Percentiles rank a stretch among this genome's conserved stretches.
Evolutionary conservation across 2,888 invertebrate species (phyloP).

Genomic region (Ennomos quercinarius): DNA sequence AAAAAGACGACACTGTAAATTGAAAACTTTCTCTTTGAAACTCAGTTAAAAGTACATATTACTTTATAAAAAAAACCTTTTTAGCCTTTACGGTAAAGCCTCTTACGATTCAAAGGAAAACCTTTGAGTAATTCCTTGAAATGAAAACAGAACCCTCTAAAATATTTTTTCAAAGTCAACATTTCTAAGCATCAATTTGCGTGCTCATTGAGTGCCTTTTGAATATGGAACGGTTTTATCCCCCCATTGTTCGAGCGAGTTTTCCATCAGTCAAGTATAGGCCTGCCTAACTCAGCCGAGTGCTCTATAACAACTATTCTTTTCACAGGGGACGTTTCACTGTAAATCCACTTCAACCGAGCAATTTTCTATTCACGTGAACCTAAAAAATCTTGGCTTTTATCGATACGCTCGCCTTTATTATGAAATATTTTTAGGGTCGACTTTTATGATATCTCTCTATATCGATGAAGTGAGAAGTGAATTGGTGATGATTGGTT

Average conservation of each 20-base stretch:
- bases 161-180: slow-evolving; percentile 3
- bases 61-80: no score
- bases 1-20: no score
- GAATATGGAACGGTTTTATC: slow-evolving; percentile 21
- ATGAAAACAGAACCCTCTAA: neutral
- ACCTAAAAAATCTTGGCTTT: slow-evolving; percentile 22
- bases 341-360: slow-evolving; percentile 23
- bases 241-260: slow-evolving; percentile 12
- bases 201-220: slow-evolving; percentile 21
- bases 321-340: slow-evolving; percentile 17
- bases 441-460: slow-evolving; percentile 12
- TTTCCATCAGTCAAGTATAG: slow-evolving; percentile 20
- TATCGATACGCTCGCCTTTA: slow-evolving; percentile 14
- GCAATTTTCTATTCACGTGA: slow-evolving; percentile 28
- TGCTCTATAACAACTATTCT: slow-evolving; percentile 17
- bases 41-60: no score
- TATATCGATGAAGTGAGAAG: neutral
- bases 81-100: no score
- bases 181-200: slow-evolving; percentile 21
- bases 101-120: slow-evolving; percentile 1
- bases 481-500: no score
- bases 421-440: slow-evolving; percentile 9
- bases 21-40: no score
- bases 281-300: slow-evolving; percentile 4
- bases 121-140: no score